These are phyloP conservation scores for Alligator sinensis DNA, from an alignment of 2,113 vertebrate species.

Conservation along the genomic window DNA sequence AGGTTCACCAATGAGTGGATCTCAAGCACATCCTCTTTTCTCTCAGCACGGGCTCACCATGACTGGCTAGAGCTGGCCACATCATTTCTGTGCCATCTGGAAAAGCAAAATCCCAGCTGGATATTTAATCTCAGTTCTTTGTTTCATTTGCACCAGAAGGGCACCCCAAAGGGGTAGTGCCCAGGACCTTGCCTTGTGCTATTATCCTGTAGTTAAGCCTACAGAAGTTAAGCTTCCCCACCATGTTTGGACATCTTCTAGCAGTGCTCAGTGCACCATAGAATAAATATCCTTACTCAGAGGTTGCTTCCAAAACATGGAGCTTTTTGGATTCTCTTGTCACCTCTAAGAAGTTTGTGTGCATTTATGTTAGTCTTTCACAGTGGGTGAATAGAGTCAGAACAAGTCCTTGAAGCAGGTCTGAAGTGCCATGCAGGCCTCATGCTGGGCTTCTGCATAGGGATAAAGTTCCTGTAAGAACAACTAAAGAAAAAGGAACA, in stretches of 20 bases:
- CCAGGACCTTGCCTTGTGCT: background rate
- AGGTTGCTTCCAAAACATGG: background rate
- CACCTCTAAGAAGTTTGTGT: background rate
- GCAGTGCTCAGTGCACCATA: background rate
- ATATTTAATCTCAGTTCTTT: background rate
- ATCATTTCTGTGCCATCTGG: background rate
- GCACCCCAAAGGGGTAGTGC: background rate
- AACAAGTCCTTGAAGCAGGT: background rate
- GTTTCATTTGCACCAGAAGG: background rate
- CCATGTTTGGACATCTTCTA: background rate
- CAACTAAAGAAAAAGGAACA: background rate
- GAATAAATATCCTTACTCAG: background rate
- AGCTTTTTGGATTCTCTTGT: background rate
- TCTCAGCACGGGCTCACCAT: accelerated
- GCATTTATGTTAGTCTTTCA: background rate
- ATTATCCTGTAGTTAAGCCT: background rate
- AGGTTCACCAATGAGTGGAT: background rate
- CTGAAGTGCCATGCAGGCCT: background rate
- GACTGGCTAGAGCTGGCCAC: background rate
- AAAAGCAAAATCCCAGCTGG: background rate
- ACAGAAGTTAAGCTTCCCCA: background rate
- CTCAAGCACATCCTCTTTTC: background rate
- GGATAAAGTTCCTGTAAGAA: background rate
- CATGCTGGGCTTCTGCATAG: background rate
- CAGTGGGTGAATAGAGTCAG: background rate